Evolutionary conservation across 2,888 invertebrate genomes (phyloP).

Genomic region (Thysanoteuthis rhombus): DNA sequence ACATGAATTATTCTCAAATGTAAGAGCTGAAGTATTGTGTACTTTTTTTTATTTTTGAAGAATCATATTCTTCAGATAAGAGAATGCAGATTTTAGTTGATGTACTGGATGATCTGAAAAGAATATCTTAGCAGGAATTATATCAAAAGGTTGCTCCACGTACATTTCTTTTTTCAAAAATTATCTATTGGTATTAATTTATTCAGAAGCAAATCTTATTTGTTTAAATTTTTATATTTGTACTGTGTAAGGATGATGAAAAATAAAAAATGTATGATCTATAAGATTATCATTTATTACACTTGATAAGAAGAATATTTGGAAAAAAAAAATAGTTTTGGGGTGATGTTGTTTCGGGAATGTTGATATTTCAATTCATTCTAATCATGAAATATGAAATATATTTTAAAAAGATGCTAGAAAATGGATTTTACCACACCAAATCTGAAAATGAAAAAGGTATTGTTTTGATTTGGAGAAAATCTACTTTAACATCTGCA

Average conservation of each 20-base stretch:
- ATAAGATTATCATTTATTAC: background rate
- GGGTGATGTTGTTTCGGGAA: background rate
- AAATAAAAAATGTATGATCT: background rate
- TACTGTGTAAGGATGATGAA: no score
- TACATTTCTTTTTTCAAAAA: no score
- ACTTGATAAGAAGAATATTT: background rate
- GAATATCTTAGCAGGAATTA: background rate
- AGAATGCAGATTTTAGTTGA: background rate
- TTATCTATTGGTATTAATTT: background rate
- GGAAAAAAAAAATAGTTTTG: background rate
- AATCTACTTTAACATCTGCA: no score
- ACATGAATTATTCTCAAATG: background rate
- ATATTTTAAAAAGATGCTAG: background rate
- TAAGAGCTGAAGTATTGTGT: background rate
- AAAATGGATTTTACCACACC: background rate
- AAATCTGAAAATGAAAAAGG: background rate
- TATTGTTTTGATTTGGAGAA: background rate
- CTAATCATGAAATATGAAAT: background rate
- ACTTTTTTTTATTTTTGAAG: background rate
- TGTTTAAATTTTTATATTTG: background rate
- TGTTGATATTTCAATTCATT: background rate
- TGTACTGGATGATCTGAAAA: background rate
- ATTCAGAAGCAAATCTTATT: background rate
- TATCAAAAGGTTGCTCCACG: background rate
- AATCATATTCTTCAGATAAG: background rate